phyloP scores from a whole-genome alignment of 92 coral and sea anemone species.

The Phenganax subtilis region DNA sequence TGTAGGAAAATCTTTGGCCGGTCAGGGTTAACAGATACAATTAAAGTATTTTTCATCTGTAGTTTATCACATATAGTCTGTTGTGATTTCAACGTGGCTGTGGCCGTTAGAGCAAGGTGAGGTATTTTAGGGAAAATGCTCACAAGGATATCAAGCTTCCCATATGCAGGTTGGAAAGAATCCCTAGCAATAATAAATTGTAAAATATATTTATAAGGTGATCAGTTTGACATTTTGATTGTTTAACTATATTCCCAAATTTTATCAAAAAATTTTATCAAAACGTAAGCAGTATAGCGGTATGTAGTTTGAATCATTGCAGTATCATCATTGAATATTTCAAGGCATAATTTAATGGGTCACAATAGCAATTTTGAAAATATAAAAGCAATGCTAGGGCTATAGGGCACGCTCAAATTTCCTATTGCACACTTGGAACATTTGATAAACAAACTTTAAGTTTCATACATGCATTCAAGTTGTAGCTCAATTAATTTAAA shows the following conservation, averaged over 20 bases:
- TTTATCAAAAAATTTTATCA: background rate
- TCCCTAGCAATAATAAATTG: background rate
- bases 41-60: slow-evolving; percentile 28
- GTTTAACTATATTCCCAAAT: background rate
- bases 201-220: background rate
- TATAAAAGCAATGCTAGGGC: too few species aligned
- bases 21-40: slow-evolving; percentile 34
- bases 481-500: background rate
- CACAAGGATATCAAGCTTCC: slow-evolving; percentile 39
- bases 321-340: too few species aligned
- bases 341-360: too few species aligned
- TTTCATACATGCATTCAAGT: too few species aligned
- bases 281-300: background rate
- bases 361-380: too few species aligned
- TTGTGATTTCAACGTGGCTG: slow-evolving; percentile 30
- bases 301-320: too few species aligned
- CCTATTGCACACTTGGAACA: background rate
- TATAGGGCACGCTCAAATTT: too few species aligned
- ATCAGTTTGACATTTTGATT: background rate
- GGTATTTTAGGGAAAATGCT: slow-evolving; percentile 43
- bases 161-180: slow-evolving; percentile 42
- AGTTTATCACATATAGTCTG: slow-evolving; percentile 25
- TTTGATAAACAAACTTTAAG: background rate
- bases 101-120: slow-evolving; percentile 40
- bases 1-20: slow-evolving; percentile 41